A percentile compares a stretch with the other conserved stretches of the same genome.
Evolutionary conservation across 2,888 invertebrate species (phyloP).

Genomic region (Parnassius orleans): DNA sequence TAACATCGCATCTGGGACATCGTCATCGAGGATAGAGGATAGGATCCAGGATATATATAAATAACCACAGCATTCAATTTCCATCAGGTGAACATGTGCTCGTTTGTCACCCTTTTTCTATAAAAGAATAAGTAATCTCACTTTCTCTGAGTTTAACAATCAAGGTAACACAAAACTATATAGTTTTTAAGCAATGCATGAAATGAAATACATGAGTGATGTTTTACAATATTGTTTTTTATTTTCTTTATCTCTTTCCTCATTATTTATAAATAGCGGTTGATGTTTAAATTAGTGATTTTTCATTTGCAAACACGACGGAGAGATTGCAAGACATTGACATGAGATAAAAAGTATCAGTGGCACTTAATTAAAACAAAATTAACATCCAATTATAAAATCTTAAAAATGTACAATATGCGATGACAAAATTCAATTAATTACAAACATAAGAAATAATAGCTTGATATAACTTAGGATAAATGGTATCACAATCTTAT

Average conservation of each 20-base stretch:
- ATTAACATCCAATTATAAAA: constrained; percentile 57
- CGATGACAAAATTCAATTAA: constrained; percentile 42
- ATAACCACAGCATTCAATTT: too few relatives aligned
- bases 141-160: too few relatives aligned
- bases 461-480: constrained; percentile 66
- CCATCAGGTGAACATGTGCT: too few relatives aligned
- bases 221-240: constrained; percentile 63
- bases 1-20: too few relatives aligned
- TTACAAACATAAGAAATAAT: constrained; percentile 56
- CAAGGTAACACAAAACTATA: neutral
- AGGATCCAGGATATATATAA: too few relatives aligned
- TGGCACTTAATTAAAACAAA: constrained; percentile 48
- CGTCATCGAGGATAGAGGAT: too few relatives aligned
- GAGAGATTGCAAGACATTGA: constrained; percentile 40
- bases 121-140: too few relatives aligned
- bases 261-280: constrained; percentile 35
- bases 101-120: too few relatives aligned
- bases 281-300: constrained; percentile 19
- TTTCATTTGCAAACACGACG: constrained; percentile 39
- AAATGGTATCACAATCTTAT: constrained; percentile 80
- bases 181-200: constrained; percentile 56
- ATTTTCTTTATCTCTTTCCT: constrained; percentile 59
- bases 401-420: constrained; percentile 54
- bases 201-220: constrained; percentile 51
- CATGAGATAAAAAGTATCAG: constrained; percentile 43